Evolutionary conservation across 2,888 invertebrate species (phyloP).

Genomic region (Dyspetes luteomarginatus): DNA sequence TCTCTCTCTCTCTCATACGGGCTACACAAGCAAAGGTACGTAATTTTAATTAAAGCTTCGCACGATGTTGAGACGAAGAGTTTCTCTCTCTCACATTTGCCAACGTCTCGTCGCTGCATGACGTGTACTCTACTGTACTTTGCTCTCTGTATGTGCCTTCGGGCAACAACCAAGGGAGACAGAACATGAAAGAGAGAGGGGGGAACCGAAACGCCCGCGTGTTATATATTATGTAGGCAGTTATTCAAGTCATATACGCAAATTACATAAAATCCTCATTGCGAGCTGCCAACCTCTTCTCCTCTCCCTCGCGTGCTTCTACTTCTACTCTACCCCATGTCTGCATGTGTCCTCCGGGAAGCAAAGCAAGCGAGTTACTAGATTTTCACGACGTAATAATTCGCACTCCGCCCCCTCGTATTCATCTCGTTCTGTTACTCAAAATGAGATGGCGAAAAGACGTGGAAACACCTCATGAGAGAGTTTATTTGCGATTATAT

Average conservation of each 20-base stretch:
- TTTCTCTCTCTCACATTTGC: slow-evolving; percentile 51
- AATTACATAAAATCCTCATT: slow-evolving; percentile 80
- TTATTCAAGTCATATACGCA: slow-evolving; percentile 81
- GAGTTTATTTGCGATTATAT: slow-evolving; percentile 44
- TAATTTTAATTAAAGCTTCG: slow-evolving; percentile 83
- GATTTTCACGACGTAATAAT: slow-evolving; percentile 71
- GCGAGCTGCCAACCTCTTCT: slow-evolving; percentile 37
- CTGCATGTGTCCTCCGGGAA: slow-evolving; percentile 30
- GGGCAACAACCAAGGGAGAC: background rate
- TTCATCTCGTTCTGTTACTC: background rate
- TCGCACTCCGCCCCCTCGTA: slow-evolving; percentile 34
- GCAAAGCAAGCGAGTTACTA: slow-evolving; percentile 44
- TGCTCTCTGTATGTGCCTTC: slow-evolving; percentile 16
- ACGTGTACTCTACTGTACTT: slow-evolving; percentile 18
- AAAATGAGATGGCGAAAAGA: background rate
- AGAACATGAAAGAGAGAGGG: slow-evolving; percentile 2
- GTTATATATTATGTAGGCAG: slow-evolving; percentile 80
- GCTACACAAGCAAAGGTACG: slow-evolving; percentile 79
- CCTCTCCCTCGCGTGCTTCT: background rate
- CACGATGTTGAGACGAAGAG: slow-evolving; percentile 71
- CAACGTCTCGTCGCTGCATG: slow-evolving; percentile 39
- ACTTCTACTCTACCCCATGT: slow-evolving; percentile 21
- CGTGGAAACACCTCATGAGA: background rate
- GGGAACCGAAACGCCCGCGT: slow-evolving; percentile 50
- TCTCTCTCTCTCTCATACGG: slow-evolving; percentile 61